Percentiles rank a stretch among this genome's conserved stretches.
Conservation (phyloP, 2,888 invertebrate genomes). For the Tipula lateralis region DNA sequence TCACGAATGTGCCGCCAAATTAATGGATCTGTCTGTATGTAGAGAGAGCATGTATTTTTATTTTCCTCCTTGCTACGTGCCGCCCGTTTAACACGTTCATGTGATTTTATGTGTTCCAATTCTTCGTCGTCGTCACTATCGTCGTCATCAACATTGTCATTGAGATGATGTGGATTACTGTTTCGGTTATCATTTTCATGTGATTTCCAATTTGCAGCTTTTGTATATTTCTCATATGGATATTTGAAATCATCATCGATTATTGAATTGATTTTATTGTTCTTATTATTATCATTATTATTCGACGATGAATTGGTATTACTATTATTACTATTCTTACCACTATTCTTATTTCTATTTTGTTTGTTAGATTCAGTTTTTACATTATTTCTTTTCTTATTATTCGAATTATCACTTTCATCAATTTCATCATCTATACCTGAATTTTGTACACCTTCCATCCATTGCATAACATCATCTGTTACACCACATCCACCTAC, state of each 20-base stretch:
- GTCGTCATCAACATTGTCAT: slow-evolving; percentile 33
- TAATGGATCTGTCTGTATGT: slow-evolving; percentile 96
- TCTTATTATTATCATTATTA: slow-evolving; percentile 34
- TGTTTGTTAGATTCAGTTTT: slow-evolving; percentile 41
- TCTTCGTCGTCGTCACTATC: slow-evolving; percentile 40
- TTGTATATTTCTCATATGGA: slow-evolving; percentile 69
- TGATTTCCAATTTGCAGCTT: slow-evolving; percentile 59
- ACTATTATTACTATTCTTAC: slow-evolving; percentile 27
- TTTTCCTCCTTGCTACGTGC: slow-evolving; percentile 62
- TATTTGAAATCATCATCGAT: slow-evolving; percentile 49
- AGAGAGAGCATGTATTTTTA: slow-evolving; percentile 88
- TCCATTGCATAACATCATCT: slow-evolving; percentile 84
- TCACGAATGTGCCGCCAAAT: slow-evolving; percentile 93
- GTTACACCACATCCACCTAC: slow-evolving; percentile 83
- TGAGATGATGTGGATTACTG: not conserved
- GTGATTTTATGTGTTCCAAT: slow-evolving; percentile 45
- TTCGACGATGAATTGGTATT: slow-evolving; percentile 39
- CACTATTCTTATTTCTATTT: not conserved
- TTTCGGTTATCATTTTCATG: not conserved
- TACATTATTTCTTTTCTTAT: slow-evolving; percentile 47
- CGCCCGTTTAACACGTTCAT: slow-evolving; percentile 55
- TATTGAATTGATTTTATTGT: slow-evolving; percentile 34
- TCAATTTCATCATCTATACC: slow-evolving; percentile 56
- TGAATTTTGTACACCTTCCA: slow-evolving; percentile 83
- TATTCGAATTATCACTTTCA: slow-evolving; percentile 41